phyloP scores from a whole-genome alignment of 2,888 invertebrate genomes.

The Candidula unifasciata region DNA sequence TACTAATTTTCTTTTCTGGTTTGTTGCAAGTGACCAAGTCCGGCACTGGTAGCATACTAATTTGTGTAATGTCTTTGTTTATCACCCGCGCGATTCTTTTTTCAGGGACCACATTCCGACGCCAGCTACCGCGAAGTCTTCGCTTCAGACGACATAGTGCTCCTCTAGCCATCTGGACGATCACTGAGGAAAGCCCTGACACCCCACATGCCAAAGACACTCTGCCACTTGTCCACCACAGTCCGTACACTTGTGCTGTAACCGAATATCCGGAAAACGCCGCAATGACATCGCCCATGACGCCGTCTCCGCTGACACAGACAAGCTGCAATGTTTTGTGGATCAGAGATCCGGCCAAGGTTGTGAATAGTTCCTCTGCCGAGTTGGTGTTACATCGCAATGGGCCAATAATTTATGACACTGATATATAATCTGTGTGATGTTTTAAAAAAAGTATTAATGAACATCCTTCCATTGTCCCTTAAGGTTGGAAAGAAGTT shows the following conservation, averaged over 20 bases:
- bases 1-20: no score
- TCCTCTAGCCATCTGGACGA: slow-evolving; percentile 55
- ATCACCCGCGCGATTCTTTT: not conserved
- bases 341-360: not conserved
- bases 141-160: slow-evolving; percentile 53
- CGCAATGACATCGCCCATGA: slow-evolving; percentile 34
- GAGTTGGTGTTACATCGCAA: not conserved
- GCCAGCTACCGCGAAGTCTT: slow-evolving; percentile 43
- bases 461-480: not conserved
- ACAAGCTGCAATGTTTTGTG: not conserved
- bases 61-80: no score
- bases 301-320: not conserved
- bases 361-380: not conserved
- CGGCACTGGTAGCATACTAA: no score
- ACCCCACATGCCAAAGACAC: slow-evolving; percentile 22
- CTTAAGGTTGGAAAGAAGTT: not conserved
- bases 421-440: not conserved
- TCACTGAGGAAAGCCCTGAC: slow-evolving; percentile 53
- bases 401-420: not conserved
- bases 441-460: not conserved
- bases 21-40: no score
- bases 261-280: slow-evolving; percentile 5
- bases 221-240: slow-evolving; percentile 21
- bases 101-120: slow-evolving; percentile 40
- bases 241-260: not conserved